These are phyloP conservation scores for Semnornis frantzii DNA, from an alignment of 2,113 vertebrate species.

Conservation along the genomic window DNA sequence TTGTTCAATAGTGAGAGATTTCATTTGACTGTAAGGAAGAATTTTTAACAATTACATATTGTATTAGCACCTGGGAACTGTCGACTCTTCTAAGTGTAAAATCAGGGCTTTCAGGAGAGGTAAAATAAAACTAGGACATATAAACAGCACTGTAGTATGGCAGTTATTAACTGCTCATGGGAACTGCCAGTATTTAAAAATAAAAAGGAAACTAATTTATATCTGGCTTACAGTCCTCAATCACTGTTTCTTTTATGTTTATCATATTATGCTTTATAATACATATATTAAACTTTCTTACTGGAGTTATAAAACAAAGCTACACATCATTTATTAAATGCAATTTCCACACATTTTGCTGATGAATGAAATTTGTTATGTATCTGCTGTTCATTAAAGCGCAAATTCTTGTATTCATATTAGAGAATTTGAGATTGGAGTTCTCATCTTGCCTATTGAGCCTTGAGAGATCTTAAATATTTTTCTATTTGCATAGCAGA, in stretches of 20 bases:
- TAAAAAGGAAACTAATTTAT: slow-evolving; percentile 32
- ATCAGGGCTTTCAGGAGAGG: slow-evolving; percentile 57
- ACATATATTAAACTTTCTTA: slow-evolving; percentile 5
- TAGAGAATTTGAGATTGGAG: neutral
- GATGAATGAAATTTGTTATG: slow-evolving; percentile 22
- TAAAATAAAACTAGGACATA: slow-evolving; percentile 64
- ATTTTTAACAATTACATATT: slow-evolving; percentile 72
- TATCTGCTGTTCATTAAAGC: slow-evolving; percentile 42
- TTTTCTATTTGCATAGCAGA: neutral
- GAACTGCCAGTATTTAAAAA: slow-evolving; percentile 45
- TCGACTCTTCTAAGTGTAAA: slow-evolving; percentile 67
- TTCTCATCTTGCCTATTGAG: slow-evolving; percentile 17
- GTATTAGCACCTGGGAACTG: slow-evolving; percentile 67
- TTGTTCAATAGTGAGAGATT: slow-evolving; percentile 9
- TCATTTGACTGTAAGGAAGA: slow-evolving; percentile 45
- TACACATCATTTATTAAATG: slow-evolving; percentile 4
- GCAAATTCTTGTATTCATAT: neutral
- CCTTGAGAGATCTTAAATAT: slow-evolving; percentile 11
- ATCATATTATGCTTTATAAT: slow-evolving; percentile 19
- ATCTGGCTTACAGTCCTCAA: neutral
- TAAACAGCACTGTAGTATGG: slow-evolving; percentile 40
- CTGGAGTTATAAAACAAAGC: neutral
- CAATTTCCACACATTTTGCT: slow-evolving; percentile 16
- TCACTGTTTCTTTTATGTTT: slow-evolving; percentile 11
- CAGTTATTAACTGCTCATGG: slow-evolving; percentile 25